phyloP scores from a whole-genome alignment of 2,888 invertebrate species.

The Polymixis flavicincta region DNA sequence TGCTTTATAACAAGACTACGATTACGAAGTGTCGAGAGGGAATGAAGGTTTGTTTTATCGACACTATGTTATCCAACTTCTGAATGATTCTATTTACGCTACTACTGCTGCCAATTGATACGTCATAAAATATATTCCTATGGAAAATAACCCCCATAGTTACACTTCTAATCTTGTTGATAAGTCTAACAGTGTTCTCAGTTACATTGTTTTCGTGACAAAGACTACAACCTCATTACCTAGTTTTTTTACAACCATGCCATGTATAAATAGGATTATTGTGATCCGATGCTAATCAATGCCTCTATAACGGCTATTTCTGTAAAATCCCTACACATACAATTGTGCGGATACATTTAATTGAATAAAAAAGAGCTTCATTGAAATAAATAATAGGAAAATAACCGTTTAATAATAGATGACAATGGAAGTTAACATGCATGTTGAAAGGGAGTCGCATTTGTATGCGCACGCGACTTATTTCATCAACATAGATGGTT shows the following conservation, averaged over 20 bases:
- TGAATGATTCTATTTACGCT: neutral
- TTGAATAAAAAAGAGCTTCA: conserved; percentile 40
- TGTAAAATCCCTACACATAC: conserved; percentile 12
- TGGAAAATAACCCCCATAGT: neutral
- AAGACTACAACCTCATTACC: conserved; percentile 21
- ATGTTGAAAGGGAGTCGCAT: conserved; percentile 21
- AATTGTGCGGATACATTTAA: conserved; percentile 28
- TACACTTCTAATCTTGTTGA: neutral
- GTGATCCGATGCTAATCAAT: conserved; percentile 21
- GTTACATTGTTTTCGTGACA: conserved; percentile 19
- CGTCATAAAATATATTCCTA: neutral
- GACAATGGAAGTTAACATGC: conserved; percentile 44
- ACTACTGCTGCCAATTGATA: neutral
- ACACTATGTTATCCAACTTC: neutral
- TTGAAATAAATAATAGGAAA: conserved; percentile 43
- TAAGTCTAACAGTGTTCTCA: neutral
- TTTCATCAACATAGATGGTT: neutral
- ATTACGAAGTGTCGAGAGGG: conserved; percentile 2
- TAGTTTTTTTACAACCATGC: conserved; percentile 19
- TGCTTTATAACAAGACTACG: conserved; percentile 11
- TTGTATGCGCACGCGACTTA: conserved; percentile 27
- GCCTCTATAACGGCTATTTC: conserved; percentile 22
- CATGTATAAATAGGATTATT: conserved; percentile 21
- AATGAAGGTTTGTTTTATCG: neutral
- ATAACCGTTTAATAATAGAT: conserved; percentile 52